phyloP scores from a whole-genome alignment of 2,888 invertebrate genomes.

The Branchellion lobata region DNA sequence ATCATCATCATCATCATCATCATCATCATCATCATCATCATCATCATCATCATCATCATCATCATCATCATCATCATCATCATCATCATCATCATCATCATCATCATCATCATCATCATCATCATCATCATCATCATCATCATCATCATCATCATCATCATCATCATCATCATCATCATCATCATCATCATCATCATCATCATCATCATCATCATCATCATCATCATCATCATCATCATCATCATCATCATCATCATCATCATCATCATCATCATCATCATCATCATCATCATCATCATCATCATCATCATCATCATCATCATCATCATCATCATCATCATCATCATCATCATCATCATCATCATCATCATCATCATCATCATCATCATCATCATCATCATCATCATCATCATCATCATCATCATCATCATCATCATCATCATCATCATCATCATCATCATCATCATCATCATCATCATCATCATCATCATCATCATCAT shows the following conservation, averaged over 20 bases:
- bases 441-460: constrained; percentile 21
- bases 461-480: constrained; percentile 21
- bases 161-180: constrained; percentile 21
- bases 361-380: constrained; percentile 21
- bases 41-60: constrained; percentile 21
- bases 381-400: constrained; percentile 21
- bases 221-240: constrained; percentile 21
- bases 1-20: constrained; percentile 22
- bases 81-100: constrained; percentile 21
- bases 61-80: constrained; percentile 22
- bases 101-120: constrained; percentile 26
- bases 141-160: constrained; percentile 21
- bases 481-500: constrained; percentile 22
- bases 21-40: constrained; percentile 21
- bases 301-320: constrained; percentile 21
- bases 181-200: constrained; percentile 21
- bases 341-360: constrained; percentile 21
- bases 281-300: constrained; percentile 21
- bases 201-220: constrained; percentile 26
- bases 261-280: constrained; percentile 21
- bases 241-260: constrained; percentile 21
- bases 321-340: constrained; percentile 21
- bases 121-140: constrained; percentile 22
- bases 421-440: constrained; percentile 22
- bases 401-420: constrained; percentile 21